A percentile compares a stretch with the other conserved stretches of the same genome.
Conservation (phyloP, 2,113 vertebrate species). For the Sardina pilchardus region DNA sequence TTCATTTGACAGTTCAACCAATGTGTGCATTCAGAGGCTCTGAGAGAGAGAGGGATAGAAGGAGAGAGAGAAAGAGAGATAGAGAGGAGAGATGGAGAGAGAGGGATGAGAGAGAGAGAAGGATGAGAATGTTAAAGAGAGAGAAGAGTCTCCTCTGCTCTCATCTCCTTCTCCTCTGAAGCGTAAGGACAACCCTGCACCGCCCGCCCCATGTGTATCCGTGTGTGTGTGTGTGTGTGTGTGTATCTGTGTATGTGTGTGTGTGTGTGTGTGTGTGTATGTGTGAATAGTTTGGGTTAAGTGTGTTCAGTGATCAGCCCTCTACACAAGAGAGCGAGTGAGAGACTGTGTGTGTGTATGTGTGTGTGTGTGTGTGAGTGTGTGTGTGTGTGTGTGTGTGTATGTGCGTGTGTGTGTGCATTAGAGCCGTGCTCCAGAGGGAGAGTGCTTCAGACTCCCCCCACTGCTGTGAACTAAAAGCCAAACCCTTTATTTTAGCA, state of each 20-base stretch:
- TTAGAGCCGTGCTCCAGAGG: slow-evolving; percentile 31
- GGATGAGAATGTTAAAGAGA: slow-evolving; percentile 1
- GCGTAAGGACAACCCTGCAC: slow-evolving; percentile 22
- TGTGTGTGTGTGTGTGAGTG: slow-evolving; percentile 22
- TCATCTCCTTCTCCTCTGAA: slow-evolving; percentile 27
- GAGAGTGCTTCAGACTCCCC: slow-evolving; percentile 38
- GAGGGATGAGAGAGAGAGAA: slow-evolving; percentile 8
- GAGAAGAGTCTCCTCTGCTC: slow-evolving; percentile 25
- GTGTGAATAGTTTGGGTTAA: slow-evolving; percentile 45
- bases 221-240: neutral
- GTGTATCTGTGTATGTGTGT: slow-evolving; percentile 8
- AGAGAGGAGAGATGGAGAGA: slow-evolving; percentile 19
- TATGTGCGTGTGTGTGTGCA: neutral
- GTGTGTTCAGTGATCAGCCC: slow-evolving; percentile 49
- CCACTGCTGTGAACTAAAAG: slow-evolving; percentile 45
- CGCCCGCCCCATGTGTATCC: neutral
- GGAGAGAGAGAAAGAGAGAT: slow-evolving; percentile 5
- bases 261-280: slow-evolving; percentile 30
- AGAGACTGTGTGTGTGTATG: slow-evolving; percentile 36
- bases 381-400: slow-evolving; percentile 20
- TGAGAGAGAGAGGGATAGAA: slow-evolving; percentile 11
- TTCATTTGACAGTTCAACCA: neutral
- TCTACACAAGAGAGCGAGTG: slow-evolving; percentile 11
- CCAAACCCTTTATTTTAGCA: slow-evolving; percentile 48
- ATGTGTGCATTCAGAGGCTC: neutral